Conservation (phyloP, 2,888 invertebrate species). For the Drosophila paramelanica region DNA sequence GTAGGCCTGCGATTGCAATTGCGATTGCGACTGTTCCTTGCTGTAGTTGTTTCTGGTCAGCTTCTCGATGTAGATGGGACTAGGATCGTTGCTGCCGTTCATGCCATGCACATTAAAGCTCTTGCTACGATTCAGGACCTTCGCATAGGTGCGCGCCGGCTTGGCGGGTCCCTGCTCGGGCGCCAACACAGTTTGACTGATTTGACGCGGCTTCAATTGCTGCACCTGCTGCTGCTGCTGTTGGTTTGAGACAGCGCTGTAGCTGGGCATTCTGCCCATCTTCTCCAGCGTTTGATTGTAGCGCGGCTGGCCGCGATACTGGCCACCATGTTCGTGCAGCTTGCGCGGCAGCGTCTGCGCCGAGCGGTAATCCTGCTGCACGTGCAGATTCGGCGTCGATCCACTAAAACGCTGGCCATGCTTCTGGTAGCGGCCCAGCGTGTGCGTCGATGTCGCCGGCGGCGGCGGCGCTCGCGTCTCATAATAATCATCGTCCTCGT, state of each 20-base stretch:
- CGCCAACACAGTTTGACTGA: neutral
- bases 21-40: conserved; percentile 49
- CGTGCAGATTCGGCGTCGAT: conserved; percentile 85
- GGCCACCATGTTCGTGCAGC: conserved; percentile 78
- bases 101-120: conserved; percentile 93
- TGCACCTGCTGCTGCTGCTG: conserved; percentile 10
- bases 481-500: conserved; percentile 63
- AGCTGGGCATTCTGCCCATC: conserved; percentile 5
- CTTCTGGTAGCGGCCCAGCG: conserved; percentile 93
- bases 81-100: conserved; percentile 85
- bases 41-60: conserved; percentile 82
- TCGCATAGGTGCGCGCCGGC: conserved; percentile 91
- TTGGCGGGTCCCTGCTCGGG: conserved; percentile 87
- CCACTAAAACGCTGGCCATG: conserved; percentile 90
- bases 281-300: conserved; percentile 31
- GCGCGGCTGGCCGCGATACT: neutral
- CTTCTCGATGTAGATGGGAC: conserved; percentile 84
- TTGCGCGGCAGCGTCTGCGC: conserved; percentile 92
- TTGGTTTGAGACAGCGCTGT: neutral
- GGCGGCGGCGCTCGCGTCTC: conserved; percentile 42
- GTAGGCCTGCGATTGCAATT: conserved; percentile 86
- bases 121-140: conserved; percentile 91
- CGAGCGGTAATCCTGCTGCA: conserved; percentile 86
- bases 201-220: conserved; percentile 11
- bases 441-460: conserved; percentile 86